Conservation (phyloP, 1,140 invertebrate species). For the Aphaenogaster ashmeadi region DNA sequence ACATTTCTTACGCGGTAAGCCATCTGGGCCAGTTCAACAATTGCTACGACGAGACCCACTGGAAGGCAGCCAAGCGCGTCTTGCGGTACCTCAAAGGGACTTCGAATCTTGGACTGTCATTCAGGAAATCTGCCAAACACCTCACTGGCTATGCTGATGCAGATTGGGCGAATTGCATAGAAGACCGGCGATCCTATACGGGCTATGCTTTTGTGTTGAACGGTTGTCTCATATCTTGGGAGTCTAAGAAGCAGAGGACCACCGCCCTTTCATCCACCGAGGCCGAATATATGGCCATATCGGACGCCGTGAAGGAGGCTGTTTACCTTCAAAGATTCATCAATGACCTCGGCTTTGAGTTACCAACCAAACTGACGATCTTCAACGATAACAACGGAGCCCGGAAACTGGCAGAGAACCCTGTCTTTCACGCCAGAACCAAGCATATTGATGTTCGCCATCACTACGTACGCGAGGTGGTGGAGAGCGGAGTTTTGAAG, state of each 20-base stretch:
- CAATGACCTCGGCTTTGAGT: background rate
- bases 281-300: background rate
- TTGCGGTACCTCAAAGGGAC: constrained; percentile 4
- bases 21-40: constrained; percentile 1
- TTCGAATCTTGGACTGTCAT: background rate
- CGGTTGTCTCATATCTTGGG: background rate
- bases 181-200: background rate
- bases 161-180: background rate
- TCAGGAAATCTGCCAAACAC: too few species aligned
- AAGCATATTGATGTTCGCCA: background rate
- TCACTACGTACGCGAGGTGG: background rate
- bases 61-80: background rate
- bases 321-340: background rate
- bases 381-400: background rate
- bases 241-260: background rate
- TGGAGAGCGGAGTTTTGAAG: background rate
- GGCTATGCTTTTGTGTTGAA: background rate
- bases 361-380: background rate
- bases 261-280: background rate
- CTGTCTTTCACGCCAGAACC: background rate
- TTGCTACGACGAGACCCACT: background rate
- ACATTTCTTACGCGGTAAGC: background rate
- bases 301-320: background rate
- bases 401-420: background rate
- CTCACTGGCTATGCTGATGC: background rate